Evolutionary conservation across 2,797 vertebrate species (phyloP).

Genomic region (Phoeniculus purpureus): DNA sequence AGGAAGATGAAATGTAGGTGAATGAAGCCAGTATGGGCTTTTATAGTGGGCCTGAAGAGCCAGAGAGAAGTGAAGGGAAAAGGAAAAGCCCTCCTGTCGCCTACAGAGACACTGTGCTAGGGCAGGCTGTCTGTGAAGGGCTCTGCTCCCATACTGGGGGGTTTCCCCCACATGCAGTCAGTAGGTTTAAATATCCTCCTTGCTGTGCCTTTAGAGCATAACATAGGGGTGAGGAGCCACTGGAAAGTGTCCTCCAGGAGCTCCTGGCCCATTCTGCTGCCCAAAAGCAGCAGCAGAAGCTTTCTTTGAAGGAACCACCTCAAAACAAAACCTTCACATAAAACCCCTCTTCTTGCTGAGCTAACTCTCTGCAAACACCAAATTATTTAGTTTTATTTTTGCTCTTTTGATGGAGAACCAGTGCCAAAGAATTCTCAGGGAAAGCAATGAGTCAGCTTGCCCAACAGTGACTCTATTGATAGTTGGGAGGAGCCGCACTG

Average conservation of each 20-base stretch:
- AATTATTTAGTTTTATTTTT: conserved; percentile 24
- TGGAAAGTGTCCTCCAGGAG: background rate
- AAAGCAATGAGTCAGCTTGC: conserved; percentile 50
- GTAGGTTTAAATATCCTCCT: background rate
- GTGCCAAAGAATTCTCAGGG: conserved; percentile 12
- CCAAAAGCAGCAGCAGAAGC: background rate
- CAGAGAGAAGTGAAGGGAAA: background rate
- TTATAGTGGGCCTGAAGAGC: rapidly evolving
- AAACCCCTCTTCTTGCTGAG: background rate
- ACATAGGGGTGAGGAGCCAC: background rate
- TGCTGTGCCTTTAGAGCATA: background rate
- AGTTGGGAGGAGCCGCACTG: conserved; percentile 53
- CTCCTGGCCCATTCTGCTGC: background rate
- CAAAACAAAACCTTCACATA: conserved; percentile 49
- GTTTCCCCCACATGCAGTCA: background rate
- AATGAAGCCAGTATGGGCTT: background rate
- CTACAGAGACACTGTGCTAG: background rate
- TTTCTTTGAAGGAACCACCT: conserved; percentile 25
- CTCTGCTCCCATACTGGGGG: background rate
- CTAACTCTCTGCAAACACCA: background rate
- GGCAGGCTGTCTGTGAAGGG: background rate
- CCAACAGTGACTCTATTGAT: conserved; percentile 69
- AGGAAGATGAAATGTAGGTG: rapidly evolving
- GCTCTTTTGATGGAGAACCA: background rate
- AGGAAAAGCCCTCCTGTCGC: background rate